A percentile compares a stretch with the other conserved stretches of the same genome.
phyloP scores from a whole-genome alignment of 2,113 vertebrate genomes.

The Choloepus hoffmanni region DNA sequence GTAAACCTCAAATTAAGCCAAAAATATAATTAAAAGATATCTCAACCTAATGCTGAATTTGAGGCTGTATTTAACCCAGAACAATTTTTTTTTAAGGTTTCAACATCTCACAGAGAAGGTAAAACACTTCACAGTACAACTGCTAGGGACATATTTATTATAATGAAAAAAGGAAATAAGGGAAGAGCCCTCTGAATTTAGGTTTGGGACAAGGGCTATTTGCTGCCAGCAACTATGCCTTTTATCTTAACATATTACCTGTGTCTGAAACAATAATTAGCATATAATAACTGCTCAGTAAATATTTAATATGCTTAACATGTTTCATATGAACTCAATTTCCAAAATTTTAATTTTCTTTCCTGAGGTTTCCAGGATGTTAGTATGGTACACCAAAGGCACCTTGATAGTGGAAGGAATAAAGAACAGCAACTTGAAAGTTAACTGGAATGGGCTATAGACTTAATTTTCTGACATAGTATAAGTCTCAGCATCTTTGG shows the following conservation, averaged over 20 bases:
- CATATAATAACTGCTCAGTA: not conserved
- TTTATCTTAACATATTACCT: not conserved
- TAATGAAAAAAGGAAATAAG: not conserved
- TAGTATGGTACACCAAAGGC: not conserved
- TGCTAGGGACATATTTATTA: not conserved
- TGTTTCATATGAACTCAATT: constrained; percentile 19
- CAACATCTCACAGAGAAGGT: not conserved
- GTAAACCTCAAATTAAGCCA: not conserved
- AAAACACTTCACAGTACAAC: not conserved
- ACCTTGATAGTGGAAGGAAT: not conserved
- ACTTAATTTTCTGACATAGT: not conserved
- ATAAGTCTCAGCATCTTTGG: not conserved
- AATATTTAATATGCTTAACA: not conserved
- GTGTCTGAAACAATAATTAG: not conserved
- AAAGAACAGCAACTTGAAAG: not conserved
- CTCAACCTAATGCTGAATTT: not conserved
- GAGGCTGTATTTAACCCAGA: not conserved
- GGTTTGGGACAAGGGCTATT: not conserved
- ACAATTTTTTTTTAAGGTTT: not conserved
- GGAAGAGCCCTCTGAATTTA: not conserved
- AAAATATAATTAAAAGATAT: not conserved
- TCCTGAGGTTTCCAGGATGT: not conserved
- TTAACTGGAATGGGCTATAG: not conserved
- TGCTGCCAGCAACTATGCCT: not conserved
- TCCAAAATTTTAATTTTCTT: not conserved